Base-by-base conservation (phyloP, 2,888 invertebrate genomes). In the Cancer borealis region DNA sequence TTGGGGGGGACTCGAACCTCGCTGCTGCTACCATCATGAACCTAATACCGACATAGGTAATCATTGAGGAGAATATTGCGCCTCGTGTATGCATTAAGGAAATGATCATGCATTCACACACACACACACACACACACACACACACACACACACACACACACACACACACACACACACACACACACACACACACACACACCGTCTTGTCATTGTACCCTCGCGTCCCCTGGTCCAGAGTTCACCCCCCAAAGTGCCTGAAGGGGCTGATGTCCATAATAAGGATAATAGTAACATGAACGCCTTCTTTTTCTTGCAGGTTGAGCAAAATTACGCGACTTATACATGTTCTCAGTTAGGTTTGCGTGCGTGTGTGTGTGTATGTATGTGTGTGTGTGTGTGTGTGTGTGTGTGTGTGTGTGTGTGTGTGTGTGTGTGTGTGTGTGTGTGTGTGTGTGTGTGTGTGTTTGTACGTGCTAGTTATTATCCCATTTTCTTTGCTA, bases 161-260 rank as follows among this genome's bases (percentile, higher is more conserved):
- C 66, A 66, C 66, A 17, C 66, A 66, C 66, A 66, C 66, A 66
- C 66, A 66, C 66, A n/a, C 66, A 17, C 66, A 66, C 66, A 66
- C 66, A 66, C 66, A 66, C 66, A 66, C 66, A 66, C 60, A 60
- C 60, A 60, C 60, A 60, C n/a, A n/a, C n/a, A n/a, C n/a, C n/a
- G 17, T 17, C 60, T 73, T 26, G 26, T 30, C 66, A 79, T 30
- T 30, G 79, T 79, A 79, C 79, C 30, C 26, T 79, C 26, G 30
- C 66, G 10, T 30, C 30, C 79, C 5, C 30, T 1, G 21, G 21
- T n/a, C 66, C 66, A 17, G 21, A 0, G 21, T 66, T 21, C 66
- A 66, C 21, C n/a, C 66, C 66, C 17, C 21, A 4, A 66, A 79
- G 79, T 30, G 5, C 79, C 79, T 30, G n/a, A 17, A 66, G 79